Evolutionary conservation across 2,888 invertebrate species (phyloP).

Genomic region (Carabus problematicus): DNA sequence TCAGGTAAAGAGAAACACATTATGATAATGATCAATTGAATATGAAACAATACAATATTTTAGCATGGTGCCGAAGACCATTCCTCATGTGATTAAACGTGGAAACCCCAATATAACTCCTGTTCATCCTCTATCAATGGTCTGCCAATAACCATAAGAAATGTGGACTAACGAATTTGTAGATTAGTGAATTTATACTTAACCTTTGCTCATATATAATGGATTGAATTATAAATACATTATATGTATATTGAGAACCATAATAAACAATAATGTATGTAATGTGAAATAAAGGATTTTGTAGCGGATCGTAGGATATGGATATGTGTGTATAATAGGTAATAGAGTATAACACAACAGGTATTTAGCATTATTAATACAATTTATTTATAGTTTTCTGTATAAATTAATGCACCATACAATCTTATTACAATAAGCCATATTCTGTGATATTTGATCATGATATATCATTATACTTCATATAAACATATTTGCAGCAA

Average conservation of each 20-base stretch:
- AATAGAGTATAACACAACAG: no score
- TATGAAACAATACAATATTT: no score
- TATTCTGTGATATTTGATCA: conserved; percentile 42
- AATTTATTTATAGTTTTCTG: conserved; percentile 44
- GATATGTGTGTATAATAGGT: no score
- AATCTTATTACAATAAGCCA: conserved; percentile 42
- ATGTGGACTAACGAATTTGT: no score
- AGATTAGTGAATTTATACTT: no score
- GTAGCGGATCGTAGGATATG: no score
- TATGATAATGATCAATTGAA: no score
- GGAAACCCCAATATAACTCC: conserved; percentile 60
- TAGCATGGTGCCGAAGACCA: conserved; percentile 91
- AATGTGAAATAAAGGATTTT: no score
- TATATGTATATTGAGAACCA: no score
- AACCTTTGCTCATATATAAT: no score
- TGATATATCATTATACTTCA: conserved; percentile 38
- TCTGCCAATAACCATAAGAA: conserved; percentile 28
- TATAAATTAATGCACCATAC: conserved; percentile 46
- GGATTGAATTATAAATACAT: no score
- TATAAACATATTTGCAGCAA: conserved; percentile 40
- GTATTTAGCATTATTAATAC: conserved; percentile 41
- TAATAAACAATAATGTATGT: no score
- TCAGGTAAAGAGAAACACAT: conserved; percentile 76
- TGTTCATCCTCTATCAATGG: conserved; percentile 33
- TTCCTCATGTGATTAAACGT: conserved; percentile 86